Percentiles rank a stretch among this genome's conserved stretches.
Evolutionary conservation across 1,140 invertebrate genomes (phyloP).

Genomic region (Calephelis virginiensis): DNA sequence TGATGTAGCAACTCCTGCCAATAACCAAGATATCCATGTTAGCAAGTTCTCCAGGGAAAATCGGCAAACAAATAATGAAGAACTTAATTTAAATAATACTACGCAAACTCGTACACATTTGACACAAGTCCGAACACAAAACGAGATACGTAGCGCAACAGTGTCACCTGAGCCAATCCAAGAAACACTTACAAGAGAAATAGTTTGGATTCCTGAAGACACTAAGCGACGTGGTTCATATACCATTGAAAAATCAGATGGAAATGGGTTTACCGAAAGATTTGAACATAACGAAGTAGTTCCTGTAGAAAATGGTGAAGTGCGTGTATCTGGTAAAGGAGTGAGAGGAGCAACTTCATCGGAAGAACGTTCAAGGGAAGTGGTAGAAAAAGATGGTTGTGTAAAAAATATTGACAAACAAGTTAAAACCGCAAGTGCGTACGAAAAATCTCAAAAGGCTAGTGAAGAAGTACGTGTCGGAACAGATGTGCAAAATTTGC

Average conservation of each 20-base stretch:
- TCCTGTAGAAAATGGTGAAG: conserved; percentile 57
- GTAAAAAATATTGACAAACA: conserved; percentile 53
- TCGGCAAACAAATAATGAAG: conserved; percentile 3
- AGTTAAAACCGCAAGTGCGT: conserved; percentile 51
- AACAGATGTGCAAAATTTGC: conserved; percentile 57
- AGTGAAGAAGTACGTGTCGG: conserved; percentile 58
- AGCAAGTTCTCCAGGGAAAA: background rate
- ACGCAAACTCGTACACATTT: conserved; percentile 43
- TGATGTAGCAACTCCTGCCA: background rate
- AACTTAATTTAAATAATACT: conserved; percentile 18
- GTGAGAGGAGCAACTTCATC: conserved; percentile 47
- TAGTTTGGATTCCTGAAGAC: conserved; percentile 68
- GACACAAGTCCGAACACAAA: conserved; percentile 55
- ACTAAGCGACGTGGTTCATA: conserved; percentile 60
- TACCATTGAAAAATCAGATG: conserved; percentile 62
- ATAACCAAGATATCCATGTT: conserved; percentile 10
- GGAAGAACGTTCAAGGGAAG: conserved; percentile 46
- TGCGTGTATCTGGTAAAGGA: conserved; percentile 46
- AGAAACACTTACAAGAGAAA: conserved; percentile 63
- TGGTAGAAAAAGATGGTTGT: conserved; percentile 54
- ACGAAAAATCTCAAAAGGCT: conserved; percentile 53
- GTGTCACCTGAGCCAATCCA: conserved; percentile 58
- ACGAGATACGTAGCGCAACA: conserved; percentile 54
- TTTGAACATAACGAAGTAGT: conserved; percentile 58
- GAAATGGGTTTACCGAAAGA: conserved; percentile 48